A percentile compares a stretch with the other conserved stretches of the same genome.
phyloP scores from a whole-genome alignment of 1,140 invertebrate species.

The Brachionus manjavacas region DNA sequence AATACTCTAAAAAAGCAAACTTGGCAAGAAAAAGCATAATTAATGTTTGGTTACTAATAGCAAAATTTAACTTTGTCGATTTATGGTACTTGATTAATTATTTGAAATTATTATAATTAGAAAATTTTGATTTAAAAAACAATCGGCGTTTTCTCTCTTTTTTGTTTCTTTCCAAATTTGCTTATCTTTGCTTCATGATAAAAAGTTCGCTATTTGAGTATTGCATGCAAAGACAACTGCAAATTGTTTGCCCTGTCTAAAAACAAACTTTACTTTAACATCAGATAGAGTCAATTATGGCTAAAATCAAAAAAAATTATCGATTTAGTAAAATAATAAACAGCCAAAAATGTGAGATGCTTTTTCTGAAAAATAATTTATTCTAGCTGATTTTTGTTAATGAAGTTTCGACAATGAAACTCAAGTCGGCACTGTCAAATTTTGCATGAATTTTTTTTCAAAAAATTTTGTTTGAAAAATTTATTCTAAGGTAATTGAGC shows the following conservation, averaged over 20 bases:
- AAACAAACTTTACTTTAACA: slow-evolving; percentile 9
- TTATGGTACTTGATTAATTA: neutral
- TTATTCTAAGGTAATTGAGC: too few relatives aligned
- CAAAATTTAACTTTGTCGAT: neutral
- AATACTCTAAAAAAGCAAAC: neutral
- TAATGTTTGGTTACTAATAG: slow-evolving; percentile 21
- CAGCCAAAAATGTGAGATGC: neutral
- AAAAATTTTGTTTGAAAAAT: too few relatives aligned
- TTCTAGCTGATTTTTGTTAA: too few relatives aligned
- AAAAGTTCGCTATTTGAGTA: neutral
- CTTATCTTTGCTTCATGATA: neutral
- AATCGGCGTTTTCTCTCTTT: neutral
- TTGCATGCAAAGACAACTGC: neutral
- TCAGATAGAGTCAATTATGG: neutral
- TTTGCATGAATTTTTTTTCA: too few relatives aligned
- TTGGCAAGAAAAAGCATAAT: neutral
- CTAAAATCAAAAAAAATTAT: neutral
- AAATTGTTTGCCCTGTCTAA: neutral
- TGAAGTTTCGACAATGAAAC: too few relatives aligned
- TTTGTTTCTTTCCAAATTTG: neutral
- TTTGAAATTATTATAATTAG: neutral
- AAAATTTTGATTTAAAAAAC: neutral
- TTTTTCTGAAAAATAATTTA: too few relatives aligned
- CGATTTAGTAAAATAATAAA: neutral
- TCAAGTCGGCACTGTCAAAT: too few relatives aligned